Percentiles rank a stretch among this genome's conserved stretches.
Conservation (phyloP, 2,797 vertebrate species). For the Pipistrellus kuhlii region DNA sequence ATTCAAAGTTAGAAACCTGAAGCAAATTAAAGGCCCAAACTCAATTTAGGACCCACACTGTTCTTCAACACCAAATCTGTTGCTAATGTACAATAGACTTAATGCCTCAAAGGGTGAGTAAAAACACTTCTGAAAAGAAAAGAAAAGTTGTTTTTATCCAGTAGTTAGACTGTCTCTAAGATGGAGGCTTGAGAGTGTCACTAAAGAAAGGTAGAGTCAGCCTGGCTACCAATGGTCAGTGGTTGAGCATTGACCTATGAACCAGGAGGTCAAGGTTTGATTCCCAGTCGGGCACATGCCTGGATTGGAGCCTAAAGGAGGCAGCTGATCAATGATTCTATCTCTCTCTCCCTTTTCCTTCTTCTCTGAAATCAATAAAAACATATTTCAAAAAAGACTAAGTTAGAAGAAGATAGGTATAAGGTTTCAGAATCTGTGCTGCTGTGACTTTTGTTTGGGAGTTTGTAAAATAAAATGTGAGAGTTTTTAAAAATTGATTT, state of each 20-base stretch:
- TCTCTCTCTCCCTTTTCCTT: too few species aligned
- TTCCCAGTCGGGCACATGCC: too few species aligned
- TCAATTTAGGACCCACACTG: not conserved
- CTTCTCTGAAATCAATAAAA: too few species aligned
- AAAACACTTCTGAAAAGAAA: not conserved
- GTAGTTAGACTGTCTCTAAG: too few species aligned
- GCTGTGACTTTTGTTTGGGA: not conserved
- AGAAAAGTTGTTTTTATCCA: not conserved
- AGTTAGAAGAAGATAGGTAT: not conserved
- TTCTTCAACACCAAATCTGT: not conserved
- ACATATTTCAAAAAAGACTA: not conserved
- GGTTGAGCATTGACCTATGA: too few species aligned
- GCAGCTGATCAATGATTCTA: too few species aligned
- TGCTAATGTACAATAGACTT: not conserved
- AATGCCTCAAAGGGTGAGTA: not conserved
- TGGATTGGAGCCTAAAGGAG: too few species aligned
- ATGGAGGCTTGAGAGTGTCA: not conserved
- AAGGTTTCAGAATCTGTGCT: not conserved
- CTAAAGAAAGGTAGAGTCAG: not conserved
- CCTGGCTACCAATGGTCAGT: too few species aligned
- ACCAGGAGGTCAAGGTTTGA: too few species aligned
- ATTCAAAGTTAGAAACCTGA: not conserved
- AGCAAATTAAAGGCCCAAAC: not conserved
- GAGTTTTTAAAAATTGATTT: too few species aligned
- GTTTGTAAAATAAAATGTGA: not conserved